Evolutionary conservation across 2,888 invertebrate genomes (phyloP), one percentile per base, ranked within the genome.

Genomic region (Cantharis rustica): DNA sequence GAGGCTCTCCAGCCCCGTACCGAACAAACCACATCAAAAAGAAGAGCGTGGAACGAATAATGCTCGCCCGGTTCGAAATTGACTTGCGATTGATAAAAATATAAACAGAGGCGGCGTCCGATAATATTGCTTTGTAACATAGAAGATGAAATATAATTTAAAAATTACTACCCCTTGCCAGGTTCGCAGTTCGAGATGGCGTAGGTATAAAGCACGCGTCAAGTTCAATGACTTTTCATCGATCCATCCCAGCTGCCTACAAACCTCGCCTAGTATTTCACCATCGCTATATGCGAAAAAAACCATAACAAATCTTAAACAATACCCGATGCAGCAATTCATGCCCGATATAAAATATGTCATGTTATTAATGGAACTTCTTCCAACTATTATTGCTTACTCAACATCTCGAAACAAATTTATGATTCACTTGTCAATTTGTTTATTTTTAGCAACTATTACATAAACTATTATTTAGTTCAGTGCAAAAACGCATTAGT

Each of bases 191-290:
- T 73, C 72, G 75, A 76, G 78, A 79, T 74, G 74, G 82, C 47
- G 82, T 83, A 78, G 83, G 81, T 75, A 75, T 72, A 75, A 79
- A 23, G 64, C 83, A 83, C 83, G 83, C 83, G 81, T 83, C 83
- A 84, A 83, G 84, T 84, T 84, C 84, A 83, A 83, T 80, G 84
- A 84, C 84, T 82, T 75, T 71, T 76, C 75, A 79, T 81, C 82
- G 83, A 83, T 83, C 82, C 82, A 83, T 83, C 83, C 83, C 83
- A 81, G 79, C 83, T 81, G 81, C 84, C 84, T 83, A 84, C 84
- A 81, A 82, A 83, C 82, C 80, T 82, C 80, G 81, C 83, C 83
- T 81, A 84, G 82, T 82, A 82, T 83, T 81, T 76, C 76, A 76
- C 73, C 73, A 73, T 82, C 72, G 68, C 71, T 69, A 69, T 75